A percentile compares a stretch with the other conserved stretches of the same genome.
Evolutionary conservation across 2,797 vertebrate species (phyloP).

Genomic region (Nasua narica): DNA sequence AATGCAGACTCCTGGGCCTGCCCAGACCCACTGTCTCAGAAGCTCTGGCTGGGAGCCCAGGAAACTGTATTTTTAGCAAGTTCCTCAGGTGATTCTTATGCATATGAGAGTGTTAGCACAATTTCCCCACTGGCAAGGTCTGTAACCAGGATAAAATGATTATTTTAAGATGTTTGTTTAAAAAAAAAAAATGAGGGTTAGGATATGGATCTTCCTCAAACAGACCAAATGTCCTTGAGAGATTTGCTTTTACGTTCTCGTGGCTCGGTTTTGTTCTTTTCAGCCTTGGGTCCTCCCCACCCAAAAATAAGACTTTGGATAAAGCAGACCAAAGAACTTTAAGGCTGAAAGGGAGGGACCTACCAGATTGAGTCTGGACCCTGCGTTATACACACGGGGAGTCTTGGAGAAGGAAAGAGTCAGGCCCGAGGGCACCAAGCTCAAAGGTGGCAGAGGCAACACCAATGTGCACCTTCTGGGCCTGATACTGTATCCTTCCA

Average conservation of each 20-base stretch:
- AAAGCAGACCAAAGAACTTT: background rate
- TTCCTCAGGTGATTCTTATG: background rate
- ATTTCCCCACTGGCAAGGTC: background rate
- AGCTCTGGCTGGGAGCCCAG: background rate
- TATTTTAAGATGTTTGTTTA: background rate
- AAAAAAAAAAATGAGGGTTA: background rate
- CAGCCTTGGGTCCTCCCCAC: too few species aligned
- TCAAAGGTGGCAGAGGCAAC: background rate
- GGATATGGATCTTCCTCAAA: background rate
- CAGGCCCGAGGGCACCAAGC: background rate
- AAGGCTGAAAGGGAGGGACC: background rate
- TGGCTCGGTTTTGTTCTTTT: background rate
- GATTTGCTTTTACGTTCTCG: background rate
- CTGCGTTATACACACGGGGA: background rate
- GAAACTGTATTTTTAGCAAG: background rate
- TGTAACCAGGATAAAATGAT: background rate
- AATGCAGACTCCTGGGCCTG: background rate
- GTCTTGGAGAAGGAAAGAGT: background rate
- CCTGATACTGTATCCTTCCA: background rate
- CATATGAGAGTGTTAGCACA: background rate
- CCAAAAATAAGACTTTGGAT: background rate
- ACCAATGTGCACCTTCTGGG: background rate
- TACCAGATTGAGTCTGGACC: background rate
- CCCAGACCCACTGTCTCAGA: background rate
- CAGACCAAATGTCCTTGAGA: background rate